Base-by-base conservation (phyloP, 2,113 vertebrate genomes). In the Phyllostomus discolor region DNA sequence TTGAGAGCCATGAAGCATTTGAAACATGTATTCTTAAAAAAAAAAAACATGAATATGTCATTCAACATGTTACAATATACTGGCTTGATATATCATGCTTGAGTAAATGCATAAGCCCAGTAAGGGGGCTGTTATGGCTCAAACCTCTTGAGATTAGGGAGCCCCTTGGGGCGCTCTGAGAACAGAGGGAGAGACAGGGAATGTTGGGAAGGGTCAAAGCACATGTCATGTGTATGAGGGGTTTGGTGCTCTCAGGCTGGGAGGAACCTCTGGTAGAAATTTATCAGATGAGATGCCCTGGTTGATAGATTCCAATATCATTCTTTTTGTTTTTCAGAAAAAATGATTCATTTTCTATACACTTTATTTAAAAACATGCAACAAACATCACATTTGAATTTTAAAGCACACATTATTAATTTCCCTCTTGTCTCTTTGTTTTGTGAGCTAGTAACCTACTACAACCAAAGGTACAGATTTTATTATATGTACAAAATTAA, bases 1-100 rank as follows among this genome's bases (percentile, higher is more conserved):
- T 98, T 5, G 99, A 99, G 98, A 99, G 99, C 98, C 99, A 99
- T 91, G 99, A 99, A 96, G 99, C 99, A 1, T 99, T 99, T 98
- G 99, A 99, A 98, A 99, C 97, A 99, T 99, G 98, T 99, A 99
- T 99, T 97, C 98, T 99, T 75, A 99, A 98, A 99, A 98, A 99
- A 98, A 98, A 99, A 99, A 97, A 50, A 15, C 97, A 94, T 2
- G 97, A 98, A 91, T 9, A 0, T 7, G 31, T 88, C 64, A 31
- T 46, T 92, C 48, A 97, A 14, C 22, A 88, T 66, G 2, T 66
- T 52, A 72, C 16, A 86, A 66, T 19, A 4, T 10, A 12, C 48
- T 85, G 35, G 22, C 88, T 94, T 95, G 79, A 92, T n/a, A n/a
- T n/a, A n/a, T n/a, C n/a, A n/a, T n/a, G 22, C 88, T 94, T 95